These are phyloP conservation scores for Bradysia coprophila DNA, from an alignment of 1,140 invertebrate genomes.

Conservation along the genomic window DNA sequence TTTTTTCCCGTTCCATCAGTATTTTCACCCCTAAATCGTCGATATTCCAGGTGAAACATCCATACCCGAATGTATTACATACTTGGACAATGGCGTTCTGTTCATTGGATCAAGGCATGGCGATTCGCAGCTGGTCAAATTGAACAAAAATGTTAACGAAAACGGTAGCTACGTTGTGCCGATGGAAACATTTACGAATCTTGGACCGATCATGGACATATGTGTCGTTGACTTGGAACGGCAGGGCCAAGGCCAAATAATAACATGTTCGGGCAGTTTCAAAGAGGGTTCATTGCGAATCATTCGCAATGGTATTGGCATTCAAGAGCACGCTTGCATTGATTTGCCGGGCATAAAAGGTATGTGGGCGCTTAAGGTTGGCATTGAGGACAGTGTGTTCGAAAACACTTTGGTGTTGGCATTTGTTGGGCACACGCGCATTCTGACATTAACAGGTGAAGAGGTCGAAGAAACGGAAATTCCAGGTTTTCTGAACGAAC, in stretches of 20 bases:
- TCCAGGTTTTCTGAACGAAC: constrained; percentile 68
- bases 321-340: constrained; percentile 93
- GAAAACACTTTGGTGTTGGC: constrained; percentile 86
- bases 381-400: constrained; percentile 27
- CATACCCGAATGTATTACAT: constrained; percentile 96
- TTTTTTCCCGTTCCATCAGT: neutral
- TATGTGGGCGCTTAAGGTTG: constrained; percentile 82
- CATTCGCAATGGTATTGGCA: constrained; percentile 93
- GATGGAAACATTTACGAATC: constrained; percentile 93
- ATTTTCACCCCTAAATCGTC: neutral
- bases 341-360: constrained; percentile 94
- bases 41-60: constrained; percentile 59
- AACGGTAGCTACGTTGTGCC: constrained; percentile 77
- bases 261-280: constrained; percentile 91
- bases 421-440: constrained; percentile 86
- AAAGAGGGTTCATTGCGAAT: constrained; percentile 95
- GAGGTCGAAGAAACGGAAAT: constrained; percentile 96
- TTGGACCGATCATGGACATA: constrained; percentile 96
- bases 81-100: constrained; percentile 95
- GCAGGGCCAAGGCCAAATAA: constrained; percentile 93
- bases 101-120: constrained; percentile 93
- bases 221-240: constrained; percentile 90
- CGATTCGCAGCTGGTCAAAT: constrained; percentile 88
- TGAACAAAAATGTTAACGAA: constrained; percentile 72
- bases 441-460: constrained; percentile 76